Evolutionary conservation across 2,888 invertebrate genomes (phyloP).

Genomic region (Eucera pruinosa): DNA sequence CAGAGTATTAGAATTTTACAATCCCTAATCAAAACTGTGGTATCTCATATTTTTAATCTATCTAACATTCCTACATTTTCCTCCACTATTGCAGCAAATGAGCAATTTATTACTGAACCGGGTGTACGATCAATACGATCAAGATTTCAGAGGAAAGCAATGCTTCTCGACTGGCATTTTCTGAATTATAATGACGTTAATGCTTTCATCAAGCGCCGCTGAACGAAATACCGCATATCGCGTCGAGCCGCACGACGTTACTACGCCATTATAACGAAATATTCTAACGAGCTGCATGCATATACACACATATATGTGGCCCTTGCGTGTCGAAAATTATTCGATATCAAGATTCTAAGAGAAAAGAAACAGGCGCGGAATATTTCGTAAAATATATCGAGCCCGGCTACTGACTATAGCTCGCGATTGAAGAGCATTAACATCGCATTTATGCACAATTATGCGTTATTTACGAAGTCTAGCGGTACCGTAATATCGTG

Average conservation of each 20-base stretch:
- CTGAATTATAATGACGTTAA: slow-evolving; percentile 12
- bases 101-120: too few species aligned
- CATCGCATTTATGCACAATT: slow-evolving; percentile 35
- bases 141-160: not conserved
- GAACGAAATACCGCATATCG: not conserved
- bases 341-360: slow-evolving; percentile 24
- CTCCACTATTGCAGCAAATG: too few species aligned
- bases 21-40: too few species aligned
- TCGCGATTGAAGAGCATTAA: slow-evolving; percentile 38
- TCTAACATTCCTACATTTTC: too few species aligned
- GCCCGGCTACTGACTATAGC: not conserved
- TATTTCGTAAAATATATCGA: slow-evolving; percentile 32
- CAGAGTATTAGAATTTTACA: too few species aligned
- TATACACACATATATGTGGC: slow-evolving; percentile 2
- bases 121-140: too few species aligned
- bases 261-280: slow-evolving; percentile 31
- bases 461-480: slow-evolving; percentile 33
- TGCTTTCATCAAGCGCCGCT: slow-evolving; percentile 1
- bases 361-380: slow-evolving; percentile 13
- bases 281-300: slow-evolving; percentile 33
- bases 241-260: slow-evolving; percentile 4
- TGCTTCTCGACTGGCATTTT: not conserved
- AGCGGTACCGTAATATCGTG: slow-evolving; percentile 7
- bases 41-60: too few species aligned
- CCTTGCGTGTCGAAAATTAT: slow-evolving; percentile 43